Percentiles rank a stretch among this genome's conserved stretches.
phyloP scores from a whole-genome alignment of 2,888 invertebrate species.

The Habrosyne pyritoides region DNA sequence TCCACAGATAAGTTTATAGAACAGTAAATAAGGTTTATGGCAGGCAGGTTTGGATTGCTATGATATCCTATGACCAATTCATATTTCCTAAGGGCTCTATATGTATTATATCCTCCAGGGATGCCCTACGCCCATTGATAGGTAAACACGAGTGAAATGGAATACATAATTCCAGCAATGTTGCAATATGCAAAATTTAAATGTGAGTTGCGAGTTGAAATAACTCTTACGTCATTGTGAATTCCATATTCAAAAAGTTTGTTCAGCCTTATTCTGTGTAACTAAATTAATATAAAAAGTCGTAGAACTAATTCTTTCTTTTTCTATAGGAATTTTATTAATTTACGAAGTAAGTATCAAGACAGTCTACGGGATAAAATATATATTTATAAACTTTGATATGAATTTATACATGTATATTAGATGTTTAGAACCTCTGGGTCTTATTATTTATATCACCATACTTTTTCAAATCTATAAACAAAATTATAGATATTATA shows the following conservation, averaged over 20 bases:
- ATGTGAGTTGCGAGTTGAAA: neutral
- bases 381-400: no score
- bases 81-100: neutral
- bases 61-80: neutral
- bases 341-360: no score
- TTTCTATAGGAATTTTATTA: no score
- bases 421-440: no score
- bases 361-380: no score
- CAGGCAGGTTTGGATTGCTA: no score
- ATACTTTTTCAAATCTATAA: no score
- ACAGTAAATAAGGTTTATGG: neutral
- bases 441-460: no score
- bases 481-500: no score
- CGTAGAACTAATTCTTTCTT: neutral
- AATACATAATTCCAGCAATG: constrained; percentile 1
- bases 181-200: constrained; percentile 1
- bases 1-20: no score
- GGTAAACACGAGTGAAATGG: neutral
- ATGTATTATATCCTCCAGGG: neutral
- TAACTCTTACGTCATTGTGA: neutral
- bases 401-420: no score
- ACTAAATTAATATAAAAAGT: neutral
- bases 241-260: constrained; percentile 2
- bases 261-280: neutral
- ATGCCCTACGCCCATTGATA: neutral